These are phyloP conservation scores for Lamproptera curius DNA, from an alignment of 2,888 invertebrate species.

Conservation along the genomic window DNA sequence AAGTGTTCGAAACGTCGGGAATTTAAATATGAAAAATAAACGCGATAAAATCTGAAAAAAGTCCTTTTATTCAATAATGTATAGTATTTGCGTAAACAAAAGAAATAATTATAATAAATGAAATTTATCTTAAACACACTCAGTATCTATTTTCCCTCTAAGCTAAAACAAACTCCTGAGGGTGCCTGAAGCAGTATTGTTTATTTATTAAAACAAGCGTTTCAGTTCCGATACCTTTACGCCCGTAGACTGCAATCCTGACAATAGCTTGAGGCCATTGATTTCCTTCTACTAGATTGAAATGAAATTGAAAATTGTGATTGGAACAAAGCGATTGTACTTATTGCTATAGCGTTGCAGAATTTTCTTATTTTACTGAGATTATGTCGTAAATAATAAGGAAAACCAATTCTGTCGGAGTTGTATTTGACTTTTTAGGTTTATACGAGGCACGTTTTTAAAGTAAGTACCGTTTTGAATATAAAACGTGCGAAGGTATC, in stretches of 20 bases:
- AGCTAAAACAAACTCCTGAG: neutral
- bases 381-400: too few relatives aligned
- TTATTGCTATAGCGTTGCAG: slow-evolving; percentile 37
- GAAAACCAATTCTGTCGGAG: too few relatives aligned
- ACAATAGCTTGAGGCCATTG: slow-evolving; percentile 53
- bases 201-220: slow-evolving; percentile 33
- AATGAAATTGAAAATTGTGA: slow-evolving; percentile 33
- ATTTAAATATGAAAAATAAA: too few relatives aligned
- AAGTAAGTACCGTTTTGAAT: too few relatives aligned
- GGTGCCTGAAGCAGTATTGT: slow-evolving; percentile 13
- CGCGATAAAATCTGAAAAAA: too few relatives aligned
- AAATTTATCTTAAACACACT: slow-evolving; percentile 24
- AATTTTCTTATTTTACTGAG: slow-evolving; percentile 18
- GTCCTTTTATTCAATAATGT: too few relatives aligned
- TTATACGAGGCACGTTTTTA: too few relatives aligned
- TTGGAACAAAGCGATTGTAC: slow-evolving; percentile 59
- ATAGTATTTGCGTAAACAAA: too few relatives aligned
- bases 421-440: too few relatives aligned
- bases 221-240: slow-evolving; percentile 27
- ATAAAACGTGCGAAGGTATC: too few relatives aligned
- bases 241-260: slow-evolving; percentile 30
- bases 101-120: slow-evolving; percentile 7
- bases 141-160: too few relatives aligned
- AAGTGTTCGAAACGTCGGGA: too few relatives aligned
- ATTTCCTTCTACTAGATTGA: slow-evolving; percentile 61